A percentile compares a stretch with the other conserved stretches of the same genome.
phyloP scores from a whole-genome alignment of 2,113 vertebrate species.

The Brachyhypopomus occidentalis region DNA sequence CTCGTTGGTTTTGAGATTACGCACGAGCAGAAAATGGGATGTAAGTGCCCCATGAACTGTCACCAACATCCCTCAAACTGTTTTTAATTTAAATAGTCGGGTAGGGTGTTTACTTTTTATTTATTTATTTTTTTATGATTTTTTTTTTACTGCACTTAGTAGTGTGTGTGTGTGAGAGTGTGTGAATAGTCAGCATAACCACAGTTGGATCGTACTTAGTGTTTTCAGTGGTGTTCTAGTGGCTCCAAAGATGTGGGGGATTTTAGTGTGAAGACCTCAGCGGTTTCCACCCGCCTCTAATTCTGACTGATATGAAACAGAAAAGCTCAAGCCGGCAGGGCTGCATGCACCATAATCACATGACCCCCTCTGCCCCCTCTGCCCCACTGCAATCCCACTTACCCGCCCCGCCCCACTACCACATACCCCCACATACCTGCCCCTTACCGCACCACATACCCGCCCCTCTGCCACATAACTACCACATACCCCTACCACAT shows the following conservation, averaged over 20 bases:
- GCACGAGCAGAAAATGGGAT: conserved; percentile 9
- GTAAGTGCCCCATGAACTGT: conserved; percentile 25
- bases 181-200: not conserved
- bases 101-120: not conserved
- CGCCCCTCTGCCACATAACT: too few species aligned
- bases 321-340: not conserved
- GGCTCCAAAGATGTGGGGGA: not conserved
- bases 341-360: conserved; percentile 8
- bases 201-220: not conserved
- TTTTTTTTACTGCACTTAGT: not conserved
- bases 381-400: too few species aligned
- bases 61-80: conserved; percentile 30
- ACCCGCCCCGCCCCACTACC: too few species aligned
- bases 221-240: not conserved
- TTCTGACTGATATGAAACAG: not conserved
- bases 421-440: too few species aligned
- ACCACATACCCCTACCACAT: too few species aligned
- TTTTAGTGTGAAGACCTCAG: not conserved
- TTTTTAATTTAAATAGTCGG: conserved; percentile 12
- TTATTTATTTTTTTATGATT: not conserved
- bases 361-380: not conserved
- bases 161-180: not conserved
- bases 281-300: not conserved
- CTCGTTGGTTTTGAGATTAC: conserved; percentile 31
- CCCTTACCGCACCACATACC: too few species aligned